Base-by-base conservation (phyloP, 2,888 invertebrate genomes). In the Mechanitis messenoides region DNA sequence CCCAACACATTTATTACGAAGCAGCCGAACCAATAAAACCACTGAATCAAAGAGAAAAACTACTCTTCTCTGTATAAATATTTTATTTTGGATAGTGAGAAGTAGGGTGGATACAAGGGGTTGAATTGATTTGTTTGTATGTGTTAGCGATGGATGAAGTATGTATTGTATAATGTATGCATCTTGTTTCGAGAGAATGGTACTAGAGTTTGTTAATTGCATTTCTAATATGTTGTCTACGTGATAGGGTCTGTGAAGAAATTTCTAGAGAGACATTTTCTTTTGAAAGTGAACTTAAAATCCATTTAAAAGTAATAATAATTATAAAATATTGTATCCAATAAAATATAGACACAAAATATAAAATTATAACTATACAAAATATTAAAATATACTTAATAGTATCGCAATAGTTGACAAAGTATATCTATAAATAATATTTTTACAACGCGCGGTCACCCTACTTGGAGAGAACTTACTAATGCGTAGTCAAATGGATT, bases 11-110 rank as follows among this genome's bases (percentile, higher is more conserved):
- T 83, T 87, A 85, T 87, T 84, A 85, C 84, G 80, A 79, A 84
- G 81, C 82, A 81, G 81, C 74, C 81, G 73, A 76, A 77, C 87
- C 89, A 89, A 89, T 90, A 89, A 87, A 89, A 88, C 87, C 87
- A 88, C 83, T 90, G 89, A 90, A 90, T 90, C 89, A 89, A 88
- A 88, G 87, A 88, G 89, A 89, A 90, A 88, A 89, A 90, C 80
- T 88, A 85, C 89, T 83, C 84, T 81, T 79, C 73, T 77, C 80
- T 83, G 85, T 85, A 89, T 89, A 89, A 89, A 89, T 89, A 88
- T 89, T 89, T 89, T 89, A 89, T 89, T 89, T 88, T 80, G 85
- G 86, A 86, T 87, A 89, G 89, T 89, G 87, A 86, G 86, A 84
- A 78, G 79, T 85, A 77, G 77, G 80, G 83, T 76, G 74, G 62